Conservation (phyloP, 2,797 vertebrate genomes). For the Tokudaia tokunoshimensis region DNA sequence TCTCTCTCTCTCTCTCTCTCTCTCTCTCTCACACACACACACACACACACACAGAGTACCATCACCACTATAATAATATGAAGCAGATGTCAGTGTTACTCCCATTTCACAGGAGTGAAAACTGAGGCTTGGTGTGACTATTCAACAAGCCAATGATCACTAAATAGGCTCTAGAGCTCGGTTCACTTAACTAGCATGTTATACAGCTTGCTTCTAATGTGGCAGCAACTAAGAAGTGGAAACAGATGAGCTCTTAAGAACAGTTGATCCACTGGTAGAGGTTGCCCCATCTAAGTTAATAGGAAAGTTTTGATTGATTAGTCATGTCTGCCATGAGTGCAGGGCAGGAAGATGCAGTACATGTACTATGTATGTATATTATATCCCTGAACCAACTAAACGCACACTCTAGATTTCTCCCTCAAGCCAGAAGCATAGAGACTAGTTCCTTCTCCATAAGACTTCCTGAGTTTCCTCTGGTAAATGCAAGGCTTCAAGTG, state of each 20-base stretch:
- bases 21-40: not conserved
- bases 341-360: not conserved
- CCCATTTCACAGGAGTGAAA: not conserved
- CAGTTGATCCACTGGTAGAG: not conserved
- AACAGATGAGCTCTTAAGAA: not conserved
- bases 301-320: not conserved
- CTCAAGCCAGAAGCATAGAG: not conserved
- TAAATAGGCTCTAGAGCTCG: not conserved
- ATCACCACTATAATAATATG: not conserved
- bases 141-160: not conserved
- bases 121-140: not conserved
- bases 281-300: not conserved
- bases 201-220: not conserved
- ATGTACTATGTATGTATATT: not conserved
- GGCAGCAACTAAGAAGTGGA: not conserved
- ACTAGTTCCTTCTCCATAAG: not conserved
- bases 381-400: not conserved
- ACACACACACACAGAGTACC: not conserved
- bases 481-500: not conserved
- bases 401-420: not conserved
- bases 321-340: not conserved
- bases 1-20: too few relatives aligned
- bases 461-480: not conserved
- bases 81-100: not conserved
- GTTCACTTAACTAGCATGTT: not conserved